Percentiles rank a stretch among this genome's conserved stretches.
These are phyloP conservation scores for Pogonomyrmex californicus DNA, from an alignment of 1,140 invertebrate genomes.

Conservation along the genomic window DNA sequence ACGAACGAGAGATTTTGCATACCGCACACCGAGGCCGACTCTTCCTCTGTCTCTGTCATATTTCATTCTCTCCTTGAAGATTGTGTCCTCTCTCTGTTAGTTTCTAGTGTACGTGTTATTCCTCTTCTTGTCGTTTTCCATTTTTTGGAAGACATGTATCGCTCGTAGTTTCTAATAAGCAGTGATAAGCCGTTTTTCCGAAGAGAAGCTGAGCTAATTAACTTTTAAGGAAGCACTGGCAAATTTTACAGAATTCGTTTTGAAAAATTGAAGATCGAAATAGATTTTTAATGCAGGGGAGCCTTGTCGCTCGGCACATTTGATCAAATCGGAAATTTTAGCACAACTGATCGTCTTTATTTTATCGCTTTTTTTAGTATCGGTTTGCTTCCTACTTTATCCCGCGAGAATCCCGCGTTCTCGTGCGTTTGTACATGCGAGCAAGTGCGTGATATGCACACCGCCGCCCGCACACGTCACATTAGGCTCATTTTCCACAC, in stretches of 20 bases:
- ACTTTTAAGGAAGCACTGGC: background rate
- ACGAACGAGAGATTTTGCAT: conserved; percentile 85
- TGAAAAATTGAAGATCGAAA: background rate
- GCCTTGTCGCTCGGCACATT: background rate
- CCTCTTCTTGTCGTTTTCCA: conserved; percentile 20
- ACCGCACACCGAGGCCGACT: conserved; percentile 67
- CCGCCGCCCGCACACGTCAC: conserved; percentile 82
- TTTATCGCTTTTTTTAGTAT: background rate
- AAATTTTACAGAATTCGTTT: background rate
- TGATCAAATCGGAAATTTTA: background rate
- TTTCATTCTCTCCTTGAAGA: conserved; percentile 35
- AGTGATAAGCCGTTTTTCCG: background rate
- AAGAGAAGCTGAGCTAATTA: background rate
- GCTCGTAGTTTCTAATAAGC: conserved; percentile 34
- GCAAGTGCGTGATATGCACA: conserved; percentile 3
- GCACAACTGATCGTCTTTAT: background rate
- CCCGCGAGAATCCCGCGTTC: background rate
- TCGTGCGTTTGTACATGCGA: background rate
- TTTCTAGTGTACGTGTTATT: background rate
- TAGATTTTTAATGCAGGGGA: background rate
- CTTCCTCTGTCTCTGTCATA: background rate
- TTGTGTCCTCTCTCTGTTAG: conserved; percentile 1
- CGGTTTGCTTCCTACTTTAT: background rate
- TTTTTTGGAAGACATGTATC: conserved; percentile 6
- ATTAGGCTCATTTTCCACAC: conserved; percentile 86